These are phyloP conservation scores for Aphelenchoides avenae DNA, from an alignment of 1,140 invertebrate genomes.

Conservation along the genomic window DNA sequence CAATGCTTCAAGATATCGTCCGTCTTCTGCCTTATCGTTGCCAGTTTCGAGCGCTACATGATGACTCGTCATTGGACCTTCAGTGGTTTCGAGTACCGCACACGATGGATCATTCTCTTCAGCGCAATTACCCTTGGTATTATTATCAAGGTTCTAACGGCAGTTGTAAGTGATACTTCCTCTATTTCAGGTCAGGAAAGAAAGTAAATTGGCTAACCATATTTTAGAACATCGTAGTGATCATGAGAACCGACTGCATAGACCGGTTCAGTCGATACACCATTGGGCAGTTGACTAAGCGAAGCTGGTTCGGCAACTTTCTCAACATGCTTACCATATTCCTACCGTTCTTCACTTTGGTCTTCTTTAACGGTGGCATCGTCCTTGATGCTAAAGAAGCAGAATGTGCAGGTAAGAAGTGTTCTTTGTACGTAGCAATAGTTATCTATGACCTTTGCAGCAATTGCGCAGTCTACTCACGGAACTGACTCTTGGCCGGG, in stretches of 20 bases:
- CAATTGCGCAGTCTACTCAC: slow-evolving; percentile 54
- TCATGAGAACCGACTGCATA: slow-evolving; percentile 19
- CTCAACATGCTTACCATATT: slow-evolving; percentile 47
- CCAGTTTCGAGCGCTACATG: slow-evolving; percentile 49
- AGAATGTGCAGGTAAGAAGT: slow-evolving; percentile 52
- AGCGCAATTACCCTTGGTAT: slow-evolving; percentile 33
- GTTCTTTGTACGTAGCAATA: background rate
- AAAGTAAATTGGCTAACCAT: slow-evolving; percentile 12
- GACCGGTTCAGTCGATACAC: slow-evolving; percentile 28
- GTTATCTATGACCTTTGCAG: no score
- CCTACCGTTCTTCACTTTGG: slow-evolving; percentile 51
- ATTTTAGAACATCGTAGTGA: slow-evolving; percentile 39
- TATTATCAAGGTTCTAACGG: slow-evolving; percentile 46
- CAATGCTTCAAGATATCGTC: slow-evolving; percentile 58
- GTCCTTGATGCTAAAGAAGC: slow-evolving; percentile 52
- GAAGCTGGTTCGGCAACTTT: slow-evolving; percentile 34
- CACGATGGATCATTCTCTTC: slow-evolving; percentile 49
- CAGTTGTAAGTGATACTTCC: slow-evolving; percentile 28
- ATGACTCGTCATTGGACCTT: slow-evolving; percentile 58
- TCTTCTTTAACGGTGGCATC: slow-evolving; percentile 58
- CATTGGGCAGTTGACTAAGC: slow-evolving; percentile 14
- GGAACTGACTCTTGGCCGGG: slow-evolving; percentile 52
- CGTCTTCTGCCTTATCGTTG: slow-evolving; percentile 55
- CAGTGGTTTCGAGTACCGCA: slow-evolving; percentile 51
- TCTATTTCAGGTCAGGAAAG: background rate